A percentile compares a stretch with the other conserved stretches of the same genome.
phyloP scores from a whole-genome alignment of 2,113 vertebrate genomes.

The human (Homo sapiens) region DNA sequence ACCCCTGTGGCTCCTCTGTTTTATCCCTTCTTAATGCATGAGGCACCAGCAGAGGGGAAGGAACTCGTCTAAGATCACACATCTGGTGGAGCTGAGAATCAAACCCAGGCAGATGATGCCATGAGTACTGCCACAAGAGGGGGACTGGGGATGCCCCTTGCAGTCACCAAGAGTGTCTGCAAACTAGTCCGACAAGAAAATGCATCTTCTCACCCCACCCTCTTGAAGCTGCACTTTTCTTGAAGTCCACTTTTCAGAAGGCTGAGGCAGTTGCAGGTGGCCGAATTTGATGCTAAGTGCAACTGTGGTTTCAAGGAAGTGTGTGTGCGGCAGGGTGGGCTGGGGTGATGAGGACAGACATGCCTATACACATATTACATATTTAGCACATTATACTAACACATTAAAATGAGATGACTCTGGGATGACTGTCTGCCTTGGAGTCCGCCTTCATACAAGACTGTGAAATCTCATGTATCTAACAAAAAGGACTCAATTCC shows the following conservation, averaged over 20 bases:
- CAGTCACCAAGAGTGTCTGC: not conserved
- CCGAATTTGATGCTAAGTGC: rapidly evolving
- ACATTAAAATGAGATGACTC: not conserved
- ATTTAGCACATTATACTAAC: not conserved
- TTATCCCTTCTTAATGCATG: not conserved
- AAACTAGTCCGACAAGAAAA: not conserved
- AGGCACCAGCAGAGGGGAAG: not conserved
- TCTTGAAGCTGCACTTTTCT: not conserved
- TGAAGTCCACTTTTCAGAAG: not conserved
- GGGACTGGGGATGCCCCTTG: rapidly evolving
- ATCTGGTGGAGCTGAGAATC: not conserved
- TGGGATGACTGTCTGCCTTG: not conserved
- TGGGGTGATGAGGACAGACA: not conserved
- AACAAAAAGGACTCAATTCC: not conserved
- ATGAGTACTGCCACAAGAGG: too few relatives aligned
- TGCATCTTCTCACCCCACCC: rapidly evolving
- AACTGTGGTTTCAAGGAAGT: not conserved
- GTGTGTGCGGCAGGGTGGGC: rapidly evolving
- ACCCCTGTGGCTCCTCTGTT: not conserved
- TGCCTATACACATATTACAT: rapidly evolving
- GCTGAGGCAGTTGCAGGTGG: not conserved
- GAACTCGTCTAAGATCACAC: not conserved
- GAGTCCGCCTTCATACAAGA: rapidly evolving
- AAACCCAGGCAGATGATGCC: not conserved
- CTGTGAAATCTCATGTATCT: too few relatives aligned